phyloP scores from a whole-genome alignment of 2,888 invertebrate genomes.

The Koerneria pararmatus region DNA sequence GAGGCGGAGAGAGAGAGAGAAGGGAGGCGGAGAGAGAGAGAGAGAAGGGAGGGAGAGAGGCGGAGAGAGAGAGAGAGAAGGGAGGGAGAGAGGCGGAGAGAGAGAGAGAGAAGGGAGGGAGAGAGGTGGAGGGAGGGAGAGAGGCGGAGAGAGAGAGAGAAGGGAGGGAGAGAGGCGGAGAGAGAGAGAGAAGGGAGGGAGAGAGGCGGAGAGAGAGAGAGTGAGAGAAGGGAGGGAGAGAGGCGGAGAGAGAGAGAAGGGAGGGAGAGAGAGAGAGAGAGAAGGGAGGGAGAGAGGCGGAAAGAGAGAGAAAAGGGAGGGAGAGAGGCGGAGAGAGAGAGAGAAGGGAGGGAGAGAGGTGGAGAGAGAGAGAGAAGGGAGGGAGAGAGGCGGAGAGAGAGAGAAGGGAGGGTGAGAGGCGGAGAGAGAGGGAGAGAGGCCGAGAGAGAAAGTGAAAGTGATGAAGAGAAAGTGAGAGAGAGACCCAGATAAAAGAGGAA shows the following conservation, averaged over 20 bases:
- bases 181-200: neutral
- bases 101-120: constrained; percentile 19
- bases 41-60: no score
- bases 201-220: neutral
- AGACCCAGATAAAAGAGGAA: neutral
- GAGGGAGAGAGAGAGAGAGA: constrained; percentile 13
- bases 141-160: constrained; percentile 3
- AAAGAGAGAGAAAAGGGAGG: no score
- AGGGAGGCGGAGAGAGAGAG: no score
- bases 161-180: constrained; percentile 9
- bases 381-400: no score
- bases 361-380: no score
- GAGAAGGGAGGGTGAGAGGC: no score
- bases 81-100: constrained; percentile 14
- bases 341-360: no score
- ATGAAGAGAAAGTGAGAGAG: constrained; percentile 15
- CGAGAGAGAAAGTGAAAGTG: no score
- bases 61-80: constrained; percentile 10
- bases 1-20: neutral
- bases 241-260: constrained; percentile 4
- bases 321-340: no score
- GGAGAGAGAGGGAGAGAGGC: no score
- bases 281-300: no score
- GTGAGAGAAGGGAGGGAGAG: neutral
- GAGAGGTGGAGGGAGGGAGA: constrained; percentile 9